Evolutionary conservation across 2,113 vertebrate species (phyloP), one percentile per base, ranked within the genome.

Genomic region (Hippocampus mohnikei): DNA sequence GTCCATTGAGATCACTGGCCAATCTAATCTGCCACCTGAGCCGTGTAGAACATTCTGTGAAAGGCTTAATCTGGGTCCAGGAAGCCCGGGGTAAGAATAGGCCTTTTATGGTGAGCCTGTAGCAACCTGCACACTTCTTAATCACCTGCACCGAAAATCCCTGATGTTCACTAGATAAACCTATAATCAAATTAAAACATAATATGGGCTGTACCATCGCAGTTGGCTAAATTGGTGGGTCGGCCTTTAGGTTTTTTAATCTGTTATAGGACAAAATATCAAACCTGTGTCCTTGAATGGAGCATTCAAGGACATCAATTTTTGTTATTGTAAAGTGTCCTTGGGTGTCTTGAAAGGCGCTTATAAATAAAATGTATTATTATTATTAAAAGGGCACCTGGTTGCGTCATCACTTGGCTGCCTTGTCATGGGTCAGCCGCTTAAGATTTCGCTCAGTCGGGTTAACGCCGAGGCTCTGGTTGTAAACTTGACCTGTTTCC

Each of bases 121-220:
- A 64, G 42, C 71, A 69, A 53, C 59, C 63, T 76, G 74, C 66
- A 69, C 67, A 41, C 61, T 33, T 40, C 74, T 0, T 90, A 92
- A 92, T 90, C 90, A 88, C 82, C 85, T 86, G 75, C 27, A 61
- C 7, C 33, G 76, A 67, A 88, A 91, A 91, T 91, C 90, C 88
- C 40, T 6, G 48, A 9, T 84, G 88, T 90, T 46, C 91, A 79
- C 74, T 68, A 76, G 74, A 83, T 92, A 78, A 89, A 72, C 65
- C 67, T 40, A 46, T 90, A 84, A 90, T 84, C 87, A 70, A 77
- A 82, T 90, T 89, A 86, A 75, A 72, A 67, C 69, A 53, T 68
- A 75, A 65, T 74, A 62, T 44, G 59, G 55, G 58, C 67, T 23
- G 40, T 44, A 42, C 79, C 12, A 0, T 65, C 3, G 68, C 42